Conservation (phyloP, 1,140 invertebrate species). For the Apis mellifera region Amel_HAv3.1 CM009934.2:5829001-5829500, state of each 20-base stretch:
- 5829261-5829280: too few relatives aligned
- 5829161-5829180: too few relatives aligned
- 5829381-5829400: background rate
- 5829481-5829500: background rate
- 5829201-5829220: too few relatives aligned
- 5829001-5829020: constrained; percentile 62
- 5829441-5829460: constrained; percentile 17
- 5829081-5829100: constrained; percentile 1
- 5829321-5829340: background rate
- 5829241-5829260: too few relatives aligned
- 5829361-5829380: background rate
- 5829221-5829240: too few relatives aligned
- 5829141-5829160: background rate
- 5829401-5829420: background rate
- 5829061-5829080: too few relatives aligned
- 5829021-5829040: constrained; percentile 50
- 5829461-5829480: background rate
- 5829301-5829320: background rate
- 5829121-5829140: too few relatives aligned
- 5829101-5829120: background rate
- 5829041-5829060: constrained; percentile 45
- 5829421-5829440: background rate
- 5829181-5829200: too few relatives aligned
- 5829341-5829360: background rate
- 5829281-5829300: too few relatives aligned